Base-by-base conservation (phyloP, 2,888 invertebrate species). In the Herminia tarsipennalis region DNA sequence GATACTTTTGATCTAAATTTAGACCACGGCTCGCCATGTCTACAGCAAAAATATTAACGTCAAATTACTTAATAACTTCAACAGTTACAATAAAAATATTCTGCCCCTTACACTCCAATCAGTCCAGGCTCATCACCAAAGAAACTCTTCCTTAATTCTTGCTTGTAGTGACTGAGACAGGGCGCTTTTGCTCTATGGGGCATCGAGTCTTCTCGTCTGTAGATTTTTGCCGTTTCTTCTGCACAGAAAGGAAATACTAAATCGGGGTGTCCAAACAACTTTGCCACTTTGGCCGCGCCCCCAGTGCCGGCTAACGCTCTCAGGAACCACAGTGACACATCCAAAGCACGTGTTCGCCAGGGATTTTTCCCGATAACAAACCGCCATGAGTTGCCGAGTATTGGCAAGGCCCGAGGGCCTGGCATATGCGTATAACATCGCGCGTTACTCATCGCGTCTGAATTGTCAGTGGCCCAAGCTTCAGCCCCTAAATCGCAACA, bases 1-100 rank as follows among this genome's bases (percentile, higher is more conserved):
- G 97, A 97, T 14, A 97, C 96, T 83, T 95, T 95, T 45, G 95
- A 94, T 56, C 98, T 93, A 76, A 98, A 95, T 59, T 93, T 92
- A 73, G 97, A 95, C 98, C 98, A 98, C 69, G 95, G 94, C 71
- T 95, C 94, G 0, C 97, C 98, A 79, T 97, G 97, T 55, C 97
- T 98, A 83, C 29, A 60, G 67, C 59, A 68, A 48, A 44, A 56
- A 47, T 33, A 28, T 33, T 30, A 33, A 51, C n/a, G n/a, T 29
- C 0, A 20, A 12, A 12, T 2, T 4, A 21, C n/a, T 13, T 13
- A 5, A 1, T 21, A 9, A 1, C 3, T n/a, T 14, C n/a, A 48
- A 29, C 28, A 1, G n/a, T 5, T 8, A 17, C 9, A 29, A 5
- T 41, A 30, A 9, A 24, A 6, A 16, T 32, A 20, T 38, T 38